Percentiles rank a stretch among this genome's conserved stretches.
phyloP scores from a whole-genome alignment of 2,113 vertebrate genomes.

The Zapornia atra region DNA sequence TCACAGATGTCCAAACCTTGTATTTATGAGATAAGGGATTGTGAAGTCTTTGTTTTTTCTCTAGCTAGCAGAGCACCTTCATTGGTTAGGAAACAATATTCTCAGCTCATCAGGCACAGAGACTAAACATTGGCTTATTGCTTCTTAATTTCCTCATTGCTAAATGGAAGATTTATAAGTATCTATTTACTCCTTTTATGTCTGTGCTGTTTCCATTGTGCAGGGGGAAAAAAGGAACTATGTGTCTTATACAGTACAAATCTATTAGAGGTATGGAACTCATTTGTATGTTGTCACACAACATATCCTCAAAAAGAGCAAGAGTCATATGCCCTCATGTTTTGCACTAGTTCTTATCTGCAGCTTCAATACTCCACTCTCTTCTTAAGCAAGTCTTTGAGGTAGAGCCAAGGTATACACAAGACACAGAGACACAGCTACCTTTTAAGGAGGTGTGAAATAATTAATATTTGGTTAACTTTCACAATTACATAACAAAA shows the following conservation, averaged over 20 bases:
- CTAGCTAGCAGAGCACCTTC: neutral
- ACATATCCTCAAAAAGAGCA: neutral
- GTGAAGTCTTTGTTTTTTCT: neutral
- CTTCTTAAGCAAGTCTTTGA: neutral
- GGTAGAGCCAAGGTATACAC: neutral
- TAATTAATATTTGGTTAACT: neutral
- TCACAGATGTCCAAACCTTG: neutral
- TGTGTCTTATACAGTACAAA: neutral
- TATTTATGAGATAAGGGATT: neutral
- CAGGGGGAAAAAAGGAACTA: neutral
- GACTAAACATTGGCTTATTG: neutral
- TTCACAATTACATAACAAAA: neutral
- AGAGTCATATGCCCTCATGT: neutral
- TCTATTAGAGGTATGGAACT: neutral
- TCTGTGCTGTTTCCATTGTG: neutral
- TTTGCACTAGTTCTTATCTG: neutral
- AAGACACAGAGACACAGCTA: neutral
- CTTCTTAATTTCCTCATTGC: neutral
- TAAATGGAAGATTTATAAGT: neutral
- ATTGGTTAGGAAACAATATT: neutral
- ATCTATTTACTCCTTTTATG: neutral
- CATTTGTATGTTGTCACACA: neutral
- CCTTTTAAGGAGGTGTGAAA: neutral
- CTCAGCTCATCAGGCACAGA: neutral
- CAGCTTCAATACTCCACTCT: neutral